Conservation (phyloP, 2,113 vertebrate genomes). For the Amazona guildingii region DNA sequence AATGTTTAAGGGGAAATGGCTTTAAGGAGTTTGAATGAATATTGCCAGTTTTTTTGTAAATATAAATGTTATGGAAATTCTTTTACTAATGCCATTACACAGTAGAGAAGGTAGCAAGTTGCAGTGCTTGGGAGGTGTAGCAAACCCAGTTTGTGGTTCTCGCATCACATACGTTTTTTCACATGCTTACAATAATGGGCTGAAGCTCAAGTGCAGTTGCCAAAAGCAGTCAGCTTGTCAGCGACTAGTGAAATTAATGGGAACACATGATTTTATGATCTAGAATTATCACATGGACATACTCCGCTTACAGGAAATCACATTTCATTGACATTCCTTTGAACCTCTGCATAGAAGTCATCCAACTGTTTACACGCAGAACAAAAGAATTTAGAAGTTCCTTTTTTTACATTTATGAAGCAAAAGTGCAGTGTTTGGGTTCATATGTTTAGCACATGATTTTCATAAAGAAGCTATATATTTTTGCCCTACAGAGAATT, state of each 20-base stretch:
- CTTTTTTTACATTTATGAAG: constrained; percentile 76
- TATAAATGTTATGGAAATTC: constrained; percentile 84
- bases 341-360: constrained; percentile 46
- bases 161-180: constrained; percentile 40
- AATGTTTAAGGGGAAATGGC: constrained; percentile 92
- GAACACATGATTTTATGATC: constrained; percentile 26
- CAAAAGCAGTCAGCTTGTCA: constrained; percentile 61
- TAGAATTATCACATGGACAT: constrained; percentile 16
- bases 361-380: constrained; percentile 67
- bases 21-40: constrained; percentile 89
- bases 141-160: constrained; percentile 63
- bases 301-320: neutral
- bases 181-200: constrained; percentile 42
- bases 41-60: constrained; percentile 89
- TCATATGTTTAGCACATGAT: constrained; percentile 79
- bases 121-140: constrained; percentile 72
- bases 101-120: constrained; percentile 92
- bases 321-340: constrained; percentile 42
- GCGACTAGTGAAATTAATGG: constrained; percentile 61
- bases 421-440: constrained; percentile 75
- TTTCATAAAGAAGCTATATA: constrained; percentile 84
- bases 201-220: constrained; percentile 63
- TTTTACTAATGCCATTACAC: constrained; percentile 89
- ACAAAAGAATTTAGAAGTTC: constrained; percentile 65
- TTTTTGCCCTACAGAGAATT: constrained; percentile 84